A percentile compares a stretch with the other conserved stretches of the same genome.
Conservation (phyloP, 2,113 vertebrate species). For the Tenrec ecaudatus region DNA sequence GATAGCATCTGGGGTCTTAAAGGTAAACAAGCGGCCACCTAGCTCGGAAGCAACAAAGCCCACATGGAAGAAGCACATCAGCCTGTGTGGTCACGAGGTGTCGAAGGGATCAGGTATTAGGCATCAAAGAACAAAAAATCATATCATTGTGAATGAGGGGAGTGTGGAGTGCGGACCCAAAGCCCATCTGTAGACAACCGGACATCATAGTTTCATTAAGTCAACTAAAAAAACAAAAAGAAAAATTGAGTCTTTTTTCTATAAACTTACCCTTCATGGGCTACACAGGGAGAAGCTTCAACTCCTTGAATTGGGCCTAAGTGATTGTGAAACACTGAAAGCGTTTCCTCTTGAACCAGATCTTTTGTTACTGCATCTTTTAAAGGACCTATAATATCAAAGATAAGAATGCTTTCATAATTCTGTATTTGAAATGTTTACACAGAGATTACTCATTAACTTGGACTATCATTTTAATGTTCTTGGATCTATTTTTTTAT, state of each 20-base stretch:
- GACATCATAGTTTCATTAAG: background rate
- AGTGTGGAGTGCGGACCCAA: too few species aligned
- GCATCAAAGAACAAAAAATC: too few species aligned
- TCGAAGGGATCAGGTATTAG: too few species aligned
- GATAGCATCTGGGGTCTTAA: too few species aligned
- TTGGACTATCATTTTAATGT: background rate
- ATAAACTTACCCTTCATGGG: constrained; percentile 80
- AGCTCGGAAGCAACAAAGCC: too few species aligned
- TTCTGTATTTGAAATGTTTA: background rate
- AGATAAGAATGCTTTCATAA: background rate
- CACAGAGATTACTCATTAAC: background rate
- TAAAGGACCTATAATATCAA: constrained; percentile 71
- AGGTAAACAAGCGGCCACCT: too few species aligned
- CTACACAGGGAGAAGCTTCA: constrained; percentile 32
- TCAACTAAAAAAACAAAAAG: background rate
- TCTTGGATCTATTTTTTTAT: background rate
- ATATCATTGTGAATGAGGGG: too few species aligned
- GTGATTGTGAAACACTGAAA: constrained; percentile 39
- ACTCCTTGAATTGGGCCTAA: constrained; percentile 54
- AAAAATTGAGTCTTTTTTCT: background rate
- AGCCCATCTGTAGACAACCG: too few species aligned
- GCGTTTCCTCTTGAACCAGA: constrained; percentile 28
- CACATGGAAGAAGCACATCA: too few species aligned
- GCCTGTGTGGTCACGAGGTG: too few species aligned
- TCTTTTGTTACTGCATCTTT: constrained; percentile 59